These are phyloP conservation scores for Scaptomyza reducta DNA, from an alignment of 2,888 invertebrate genomes.

Conservation along the genomic window DNA sequence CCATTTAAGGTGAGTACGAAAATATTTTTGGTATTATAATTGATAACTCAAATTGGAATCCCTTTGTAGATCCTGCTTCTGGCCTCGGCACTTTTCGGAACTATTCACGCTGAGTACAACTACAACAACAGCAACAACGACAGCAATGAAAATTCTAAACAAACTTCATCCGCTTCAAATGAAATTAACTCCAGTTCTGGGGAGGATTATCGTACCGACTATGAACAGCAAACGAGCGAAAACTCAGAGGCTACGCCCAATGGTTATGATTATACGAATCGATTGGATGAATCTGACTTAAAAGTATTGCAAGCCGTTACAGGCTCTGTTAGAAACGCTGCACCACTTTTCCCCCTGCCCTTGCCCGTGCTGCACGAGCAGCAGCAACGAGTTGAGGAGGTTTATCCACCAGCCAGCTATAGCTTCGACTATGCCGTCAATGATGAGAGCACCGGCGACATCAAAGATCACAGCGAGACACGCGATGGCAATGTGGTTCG, in stretches of 20 bases:
- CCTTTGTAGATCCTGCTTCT: slow-evolving; percentile 54
- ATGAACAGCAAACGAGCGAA: slow-evolving; percentile 36
- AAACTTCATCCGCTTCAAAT: slow-evolving; percentile 2
- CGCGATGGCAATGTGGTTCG: slow-evolving; percentile 85
- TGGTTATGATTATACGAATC: slow-evolving; percentile 59
- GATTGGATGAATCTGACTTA: slow-evolving; percentile 24
- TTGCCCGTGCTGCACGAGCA: slow-evolving; percentile 38
- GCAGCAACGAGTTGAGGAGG: slow-evolving; percentile 21
- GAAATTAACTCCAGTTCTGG: slow-evolving; percentile 52
- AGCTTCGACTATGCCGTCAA: slow-evolving; percentile 84
- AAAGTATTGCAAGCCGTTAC: slow-evolving; percentile 37
- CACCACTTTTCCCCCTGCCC: slow-evolving; percentile 31
- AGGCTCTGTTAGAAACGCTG: slow-evolving; percentile 24
- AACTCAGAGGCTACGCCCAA: slow-evolving; percentile 67
- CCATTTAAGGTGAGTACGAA: slow-evolving; percentile 42
- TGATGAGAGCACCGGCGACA: slow-evolving; percentile 85
- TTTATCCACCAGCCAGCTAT: slow-evolving; percentile 76
- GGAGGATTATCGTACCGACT: slow-evolving; percentile 63
- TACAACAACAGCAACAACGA: slow-evolving; percentile 27
- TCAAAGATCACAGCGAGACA: slow-evolving; percentile 85
- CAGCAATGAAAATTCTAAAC: slow-evolving; percentile 34
- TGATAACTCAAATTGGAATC: neutral
- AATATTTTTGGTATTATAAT: neutral
- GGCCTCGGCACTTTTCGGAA: slow-evolving; percentile 40
- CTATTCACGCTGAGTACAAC: slow-evolving; percentile 44